Evolutionary conservation across 2,113 vertebrate species (phyloP), one percentile per base, ranked within the genome.

Genomic region (Lycaon pictus): DNA sequence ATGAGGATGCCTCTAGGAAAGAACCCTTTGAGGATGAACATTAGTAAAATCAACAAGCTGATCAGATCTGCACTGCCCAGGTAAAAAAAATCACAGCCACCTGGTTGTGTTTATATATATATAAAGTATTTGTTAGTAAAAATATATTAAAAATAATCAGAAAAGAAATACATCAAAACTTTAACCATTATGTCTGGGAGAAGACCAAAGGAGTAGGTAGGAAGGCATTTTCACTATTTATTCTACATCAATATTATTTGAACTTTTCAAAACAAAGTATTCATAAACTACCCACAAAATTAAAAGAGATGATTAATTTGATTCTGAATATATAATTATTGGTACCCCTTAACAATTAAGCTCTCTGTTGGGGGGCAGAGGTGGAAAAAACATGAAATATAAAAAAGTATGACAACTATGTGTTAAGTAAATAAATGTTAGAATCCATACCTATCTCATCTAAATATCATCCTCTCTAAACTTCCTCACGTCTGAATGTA

Each of bases 401-500:
- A 94, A 85, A 84, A 96, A 80, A 51, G 5, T 72, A 72, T 22
- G 6, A 48, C 9, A 11, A 62, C 10, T 83, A 62, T 19, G 19
- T 88, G 71, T 67, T 63, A 96, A 79, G 32, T 63, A 85, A 92
- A 32, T 76, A 76, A 74, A 71, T 77, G 27, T 69, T 15, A 96
- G 22, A 72, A 74, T 76, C 10, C 58, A 88, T 80, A 95, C 2
- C 19, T 58, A 53, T 19, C 71, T 93, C 6, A 90, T 79, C 23
- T 92, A 79, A 92, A 55, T 56, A 71, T 43, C 48, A 95, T 89
- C 16, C n/a, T 93, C 58, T 90, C 35, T 83, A 83, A 65, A 82
- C 5, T 96, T 89, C 43, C 35, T 80, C 58, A 90, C 79, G 62
- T 32, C 17, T 86, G 9, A 62, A 87, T 53, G 56, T 22, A 48